A percentile compares a stretch with the other conserved stretches of the same genome.
phyloP scores from a whole-genome alignment of 2,113 vertebrate species.

The Semnornis frantzii region DNA sequence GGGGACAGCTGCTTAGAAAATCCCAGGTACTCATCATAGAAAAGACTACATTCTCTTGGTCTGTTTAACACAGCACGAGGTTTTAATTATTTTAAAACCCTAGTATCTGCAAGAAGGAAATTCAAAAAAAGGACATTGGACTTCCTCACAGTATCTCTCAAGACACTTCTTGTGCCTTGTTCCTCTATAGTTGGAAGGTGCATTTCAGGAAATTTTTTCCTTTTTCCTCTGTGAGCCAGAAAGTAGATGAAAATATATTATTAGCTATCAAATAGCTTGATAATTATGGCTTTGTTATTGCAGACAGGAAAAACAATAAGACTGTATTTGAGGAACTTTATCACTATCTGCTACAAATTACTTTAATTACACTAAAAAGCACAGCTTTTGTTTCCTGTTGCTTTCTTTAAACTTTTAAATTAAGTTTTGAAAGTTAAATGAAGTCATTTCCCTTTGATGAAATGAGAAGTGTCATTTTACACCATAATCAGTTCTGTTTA shows the following conservation, averaged over 20 bases:
- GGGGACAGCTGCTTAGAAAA: background rate
- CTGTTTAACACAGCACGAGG: background rate
- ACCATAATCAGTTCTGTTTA: background rate
- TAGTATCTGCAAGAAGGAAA: background rate
- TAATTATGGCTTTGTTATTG: background rate
- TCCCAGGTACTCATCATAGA: background rate
- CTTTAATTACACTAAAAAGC: background rate
- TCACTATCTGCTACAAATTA: too few relatives aligned
- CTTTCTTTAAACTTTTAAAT: background rate
- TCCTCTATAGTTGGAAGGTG: background rate
- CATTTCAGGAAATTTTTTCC: background rate
- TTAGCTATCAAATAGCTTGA: background rate
- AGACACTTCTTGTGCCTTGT: background rate
- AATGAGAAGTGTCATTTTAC: background rate
- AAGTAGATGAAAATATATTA: background rate
- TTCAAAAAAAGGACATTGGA: background rate
- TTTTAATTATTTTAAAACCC: background rate
- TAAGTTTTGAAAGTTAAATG: background rate
- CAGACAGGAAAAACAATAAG: background rate
- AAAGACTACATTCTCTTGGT: background rate
- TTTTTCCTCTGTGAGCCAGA: background rate
- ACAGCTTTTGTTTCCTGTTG: background rate
- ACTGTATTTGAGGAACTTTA: background rate
- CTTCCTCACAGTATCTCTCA: background rate
- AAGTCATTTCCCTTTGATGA: background rate